Conservation (phyloP, 37 sponge, comb jelly and placozoan species). For the Crambe crambe region DNA sequence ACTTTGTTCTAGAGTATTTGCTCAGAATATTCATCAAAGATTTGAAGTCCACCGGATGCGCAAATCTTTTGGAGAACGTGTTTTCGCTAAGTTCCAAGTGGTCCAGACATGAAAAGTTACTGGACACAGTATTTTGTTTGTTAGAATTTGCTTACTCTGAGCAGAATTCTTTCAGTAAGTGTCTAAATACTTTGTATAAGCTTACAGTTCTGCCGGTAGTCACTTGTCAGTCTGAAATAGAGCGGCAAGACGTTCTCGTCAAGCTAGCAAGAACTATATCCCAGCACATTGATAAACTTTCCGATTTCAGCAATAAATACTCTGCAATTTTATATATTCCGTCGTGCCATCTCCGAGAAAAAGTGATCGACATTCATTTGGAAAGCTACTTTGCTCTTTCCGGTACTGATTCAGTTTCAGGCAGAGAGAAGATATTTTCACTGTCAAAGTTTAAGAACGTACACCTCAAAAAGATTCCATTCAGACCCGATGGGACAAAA, state of each 20-base stretch:
- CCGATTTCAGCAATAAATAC: not conserved
- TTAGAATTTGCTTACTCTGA: not conserved
- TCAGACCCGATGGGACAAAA: not conserved
- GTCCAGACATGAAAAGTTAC: not conserved
- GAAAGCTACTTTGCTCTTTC: not conserved
- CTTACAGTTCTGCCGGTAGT: not conserved
- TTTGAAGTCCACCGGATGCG: not conserved
- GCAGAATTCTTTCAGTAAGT: not conserved
- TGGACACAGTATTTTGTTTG: constrained; percentile 1
- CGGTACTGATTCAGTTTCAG: not conserved
- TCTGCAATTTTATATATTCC: constrained; percentile 1
- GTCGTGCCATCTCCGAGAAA: constrained; percentile 12
- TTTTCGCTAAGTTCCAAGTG: not conserved
- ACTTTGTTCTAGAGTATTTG: constrained; percentile 6
- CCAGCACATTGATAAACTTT: not conserved
- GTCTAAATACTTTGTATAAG: not conserved
- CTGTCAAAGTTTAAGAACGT: not conserved
- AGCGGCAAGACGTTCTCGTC: not conserved
- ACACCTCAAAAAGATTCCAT: constrained; percentile 5
- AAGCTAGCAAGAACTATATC: constrained; percentile 12
- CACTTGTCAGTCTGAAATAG: not conserved
- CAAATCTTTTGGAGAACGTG: not conserved
- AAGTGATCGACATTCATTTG: constrained; percentile 4
- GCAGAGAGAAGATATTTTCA: not conserved
- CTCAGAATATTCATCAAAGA: constrained; percentile 18